Evolutionary conservation across 2,888 invertebrate species (phyloP).

Genomic region (Eurois occulta): DNA sequence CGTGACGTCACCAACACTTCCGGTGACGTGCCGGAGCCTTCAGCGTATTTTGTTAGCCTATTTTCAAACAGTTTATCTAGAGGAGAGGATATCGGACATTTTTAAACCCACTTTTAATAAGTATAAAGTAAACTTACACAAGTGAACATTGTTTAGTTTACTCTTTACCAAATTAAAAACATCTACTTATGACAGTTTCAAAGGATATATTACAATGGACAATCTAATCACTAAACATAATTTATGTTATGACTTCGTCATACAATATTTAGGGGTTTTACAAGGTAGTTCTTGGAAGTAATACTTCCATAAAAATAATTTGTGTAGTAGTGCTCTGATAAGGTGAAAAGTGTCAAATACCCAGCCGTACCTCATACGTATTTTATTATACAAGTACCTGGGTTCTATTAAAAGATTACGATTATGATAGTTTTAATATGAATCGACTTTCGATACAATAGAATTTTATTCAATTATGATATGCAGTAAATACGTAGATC

Average conservation of each 20-base stretch:
- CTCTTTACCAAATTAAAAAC: neutral
- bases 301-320: neutral
- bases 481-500: neutral
- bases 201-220: neutral
- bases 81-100: neutral
- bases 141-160: neutral
- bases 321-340: conserved; percentile 20
- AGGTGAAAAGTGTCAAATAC: conserved; percentile 8
- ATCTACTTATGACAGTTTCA: neutral
- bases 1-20: conserved; percentile 74
- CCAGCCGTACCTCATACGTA: conserved; percentile 14
- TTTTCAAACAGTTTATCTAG: conserved; percentile 60
- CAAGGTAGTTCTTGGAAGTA: neutral
- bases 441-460: conserved; percentile 9
- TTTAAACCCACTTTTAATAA: conserved; percentile 20
- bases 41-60: conserved; percentile 66
- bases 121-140: neutral
- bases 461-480: conserved; percentile 6
- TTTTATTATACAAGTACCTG: conserved; percentile 8
- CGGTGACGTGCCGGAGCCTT: conserved; percentile 70
- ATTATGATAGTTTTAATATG: conserved; percentile 13
- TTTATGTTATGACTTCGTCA: neutral
- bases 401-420: conserved; percentile 18
- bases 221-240: neutral
- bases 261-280: neutral